Evolutionary conservation across 1,140 invertebrate genomes (phyloP).

Genomic region (Tyrophagus putrescentiae): DNA sequence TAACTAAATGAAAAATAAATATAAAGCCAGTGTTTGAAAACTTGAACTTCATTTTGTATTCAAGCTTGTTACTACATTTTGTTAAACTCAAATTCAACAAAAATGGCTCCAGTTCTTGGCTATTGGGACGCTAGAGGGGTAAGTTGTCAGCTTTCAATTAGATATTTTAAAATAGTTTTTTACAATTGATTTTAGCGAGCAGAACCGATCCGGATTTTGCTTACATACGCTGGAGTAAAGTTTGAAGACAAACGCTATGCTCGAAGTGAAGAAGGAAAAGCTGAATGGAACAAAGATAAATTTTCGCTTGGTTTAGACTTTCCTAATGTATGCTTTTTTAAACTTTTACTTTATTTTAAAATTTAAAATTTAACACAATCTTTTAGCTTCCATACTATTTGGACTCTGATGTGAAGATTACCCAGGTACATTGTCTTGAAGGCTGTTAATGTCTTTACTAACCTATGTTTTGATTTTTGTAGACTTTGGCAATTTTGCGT

Average conservation of each 20-base stretch:
- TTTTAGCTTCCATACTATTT: slow-evolving; percentile 28
- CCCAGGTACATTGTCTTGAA: no score
- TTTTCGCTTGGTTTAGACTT: background rate
- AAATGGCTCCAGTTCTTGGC: background rate
- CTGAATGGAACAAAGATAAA: slow-evolving; percentile 31
- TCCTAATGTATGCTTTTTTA: background rate
- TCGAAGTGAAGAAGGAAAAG: background rate
- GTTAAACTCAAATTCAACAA: no score
- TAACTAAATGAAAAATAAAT: no score
- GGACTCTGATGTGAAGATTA: slow-evolving; percentile 27
- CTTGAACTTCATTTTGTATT: no score
- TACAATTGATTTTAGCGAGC: no score
- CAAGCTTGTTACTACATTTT: no score
- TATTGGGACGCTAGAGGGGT: background rate
- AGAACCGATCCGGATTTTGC: slow-evolving; percentile 53
- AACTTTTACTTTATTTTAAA: background rate
- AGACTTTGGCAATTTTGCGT: slow-evolving; percentile 39
- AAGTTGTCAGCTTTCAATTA: background rate
- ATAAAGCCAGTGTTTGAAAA: no score
- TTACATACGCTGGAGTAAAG: slow-evolving; percentile 49
- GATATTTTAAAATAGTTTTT: background rate
- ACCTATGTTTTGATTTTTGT: no score
- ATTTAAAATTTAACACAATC: background rate
- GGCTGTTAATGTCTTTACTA: no score
- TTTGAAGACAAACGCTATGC: slow-evolving; percentile 47